Conservation (phyloP, 2,113 vertebrate species). For the Notechis scutatus region DNA sequence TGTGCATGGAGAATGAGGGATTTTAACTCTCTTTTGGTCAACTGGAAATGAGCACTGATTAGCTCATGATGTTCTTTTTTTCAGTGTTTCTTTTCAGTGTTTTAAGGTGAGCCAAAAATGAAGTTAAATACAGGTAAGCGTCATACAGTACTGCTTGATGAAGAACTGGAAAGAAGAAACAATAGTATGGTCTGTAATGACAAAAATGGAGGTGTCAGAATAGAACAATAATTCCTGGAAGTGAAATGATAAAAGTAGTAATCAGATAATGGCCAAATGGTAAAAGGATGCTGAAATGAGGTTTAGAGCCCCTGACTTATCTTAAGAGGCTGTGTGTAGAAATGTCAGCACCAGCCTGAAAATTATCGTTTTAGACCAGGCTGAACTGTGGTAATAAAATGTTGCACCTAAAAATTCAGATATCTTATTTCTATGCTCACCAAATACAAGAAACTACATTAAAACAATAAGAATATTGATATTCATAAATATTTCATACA, state of each 20-base stretch:
- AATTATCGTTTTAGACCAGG: neutral
- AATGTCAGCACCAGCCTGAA: neutral
- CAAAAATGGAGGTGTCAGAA: neutral
- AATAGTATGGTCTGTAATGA: neutral
- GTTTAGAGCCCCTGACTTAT: neutral
- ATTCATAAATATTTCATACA: neutral
- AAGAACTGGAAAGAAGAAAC: neutral
- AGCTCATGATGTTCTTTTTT: neutral
- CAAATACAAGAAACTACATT: neutral
- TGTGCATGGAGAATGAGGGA: neutral
- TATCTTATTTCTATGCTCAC: neutral
- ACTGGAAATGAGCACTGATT: neutral
- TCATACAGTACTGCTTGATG: neutral
- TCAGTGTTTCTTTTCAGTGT: neutral
- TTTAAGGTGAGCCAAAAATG: neutral
- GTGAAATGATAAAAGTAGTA: neutral
- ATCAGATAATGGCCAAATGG: neutral
- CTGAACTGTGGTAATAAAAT: neutral
- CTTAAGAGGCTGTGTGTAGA: neutral
- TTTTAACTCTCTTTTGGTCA: neutral
- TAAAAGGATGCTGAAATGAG: neutral
- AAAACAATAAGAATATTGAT: neutral
- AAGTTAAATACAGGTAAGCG: neutral
- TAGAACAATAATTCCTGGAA: neutral
- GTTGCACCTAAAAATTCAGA: neutral